Base-by-base conservation (phyloP, 2,113 vertebrate species). In the Oceanites oceanicus region DNA sequence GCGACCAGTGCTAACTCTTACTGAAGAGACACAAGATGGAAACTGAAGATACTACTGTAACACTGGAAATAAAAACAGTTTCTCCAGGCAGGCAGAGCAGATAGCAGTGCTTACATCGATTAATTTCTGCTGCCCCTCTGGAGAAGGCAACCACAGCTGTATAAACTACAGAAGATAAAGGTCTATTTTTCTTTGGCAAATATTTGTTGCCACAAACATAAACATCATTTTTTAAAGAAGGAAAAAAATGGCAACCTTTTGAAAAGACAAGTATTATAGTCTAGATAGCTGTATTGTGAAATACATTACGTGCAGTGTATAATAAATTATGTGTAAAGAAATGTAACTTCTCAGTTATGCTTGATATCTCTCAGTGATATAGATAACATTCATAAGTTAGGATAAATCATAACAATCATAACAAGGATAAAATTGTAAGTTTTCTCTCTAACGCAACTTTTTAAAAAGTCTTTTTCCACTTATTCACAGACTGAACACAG, bases 71-170 rank as follows among this genome's bases (percentile, higher is more conserved):
- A 80, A 92, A 61, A 91, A 6, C 59, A 70, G 15, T 18, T 87
- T 94, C 26, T 22, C 15, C 38, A 83, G 59, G 13, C 47, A 66
- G 26, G 56, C 5, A 26, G 25, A 83, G 44, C 63, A 92, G 42
- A 67, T 0, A 76, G 25, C 38, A 44, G 44, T 27, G 63, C 47
- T 72, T 56, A 62, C 9, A 76, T 11, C 0, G 0, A 58, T 55
- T 71, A 73, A 90, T 82, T 95, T 88, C 67, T 70, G 53, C 45
- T 61, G 32, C 40, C 47, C 11, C 36, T 47, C 30, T 86, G 21
- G 36, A 92, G 58, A 70, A 76, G 42, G 25, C 45, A 90, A 67
- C 10, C 17, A 19, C 2, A 3, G 56, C 40, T 70, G 7, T 25
- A 65, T 59, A 47, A 86, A 49, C 22, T 53, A 40, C 36, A 38